Conservation (phyloP, 64 coral and sea anemone species). For the Montipora sp. region DNA sequence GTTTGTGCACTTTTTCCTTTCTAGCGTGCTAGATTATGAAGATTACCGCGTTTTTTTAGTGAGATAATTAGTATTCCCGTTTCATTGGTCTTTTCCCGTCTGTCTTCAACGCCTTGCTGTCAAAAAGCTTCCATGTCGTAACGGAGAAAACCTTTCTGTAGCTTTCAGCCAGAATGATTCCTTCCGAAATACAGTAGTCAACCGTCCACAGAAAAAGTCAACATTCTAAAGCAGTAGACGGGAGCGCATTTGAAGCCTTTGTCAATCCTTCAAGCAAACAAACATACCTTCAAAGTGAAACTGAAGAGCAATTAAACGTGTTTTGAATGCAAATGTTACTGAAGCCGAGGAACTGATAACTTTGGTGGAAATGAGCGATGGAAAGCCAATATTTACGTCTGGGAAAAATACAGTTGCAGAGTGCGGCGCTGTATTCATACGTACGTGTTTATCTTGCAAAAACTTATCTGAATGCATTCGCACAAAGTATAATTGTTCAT, state of each 20-base stretch:
- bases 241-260: conserved; percentile 6
- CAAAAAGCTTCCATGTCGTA: neutral
- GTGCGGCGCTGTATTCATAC: too few relatives aligned
- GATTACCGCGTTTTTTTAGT: conserved; percentile 8
- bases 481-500: neutral
- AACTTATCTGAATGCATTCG: neutral
- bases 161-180: neutral
- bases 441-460: too few relatives aligned
- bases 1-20: neutral
- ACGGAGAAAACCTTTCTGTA: neutral
- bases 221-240: neutral
- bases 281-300: neutral
- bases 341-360: neutral
- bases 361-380: neutral
- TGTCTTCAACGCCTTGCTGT: neutral
- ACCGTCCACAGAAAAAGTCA: neutral
- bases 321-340: neutral
- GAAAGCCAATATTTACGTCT: too few relatives aligned
- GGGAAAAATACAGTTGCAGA: too few relatives aligned
- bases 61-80: neutral
- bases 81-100: neutral
- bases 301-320: conserved; percentile 4
- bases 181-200: neutral
- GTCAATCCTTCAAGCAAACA: conserved; percentile 45
- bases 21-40: neutral